Conservation (phyloP, 1,140 invertebrate genomes). For the Monomorium pharaonis region DNA sequence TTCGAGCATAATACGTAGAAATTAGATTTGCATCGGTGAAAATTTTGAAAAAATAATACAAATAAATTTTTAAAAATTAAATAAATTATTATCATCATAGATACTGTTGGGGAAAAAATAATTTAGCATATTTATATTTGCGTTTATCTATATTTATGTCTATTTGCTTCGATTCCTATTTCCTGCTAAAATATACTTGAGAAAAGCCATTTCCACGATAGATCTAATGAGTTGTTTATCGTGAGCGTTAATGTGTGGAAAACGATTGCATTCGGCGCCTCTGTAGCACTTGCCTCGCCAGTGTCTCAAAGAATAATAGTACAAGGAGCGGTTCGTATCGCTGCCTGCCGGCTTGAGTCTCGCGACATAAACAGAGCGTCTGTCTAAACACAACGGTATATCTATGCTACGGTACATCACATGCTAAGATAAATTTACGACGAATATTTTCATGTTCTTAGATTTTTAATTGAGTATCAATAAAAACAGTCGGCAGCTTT, state of each 20-base stretch:
- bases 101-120: not conserved
- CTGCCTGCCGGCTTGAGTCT: not conserved
- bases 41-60: not conserved
- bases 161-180: not conserved
- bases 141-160: too few relatives aligned
- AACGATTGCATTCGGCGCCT: not conserved
- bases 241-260: not conserved
- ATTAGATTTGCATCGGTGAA: not conserved
- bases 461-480: not conserved
- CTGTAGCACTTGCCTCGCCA: not conserved
- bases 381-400: not conserved
- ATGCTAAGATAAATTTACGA: not conserved
- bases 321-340: not conserved
- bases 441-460: not conserved
- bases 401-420: not conserved
- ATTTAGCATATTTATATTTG: too few relatives aligned
- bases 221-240: constrained; percentile 12
- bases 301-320: not conserved
- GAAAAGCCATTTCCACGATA: not conserved
- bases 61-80: not conserved
- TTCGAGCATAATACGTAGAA: not conserved
- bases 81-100: not conserved
- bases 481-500: not conserved
- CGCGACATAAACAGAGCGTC: not conserved
- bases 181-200: not conserved